Base-by-base conservation (phyloP, 2,113 vertebrate species). In the Marmota monax region DNA sequence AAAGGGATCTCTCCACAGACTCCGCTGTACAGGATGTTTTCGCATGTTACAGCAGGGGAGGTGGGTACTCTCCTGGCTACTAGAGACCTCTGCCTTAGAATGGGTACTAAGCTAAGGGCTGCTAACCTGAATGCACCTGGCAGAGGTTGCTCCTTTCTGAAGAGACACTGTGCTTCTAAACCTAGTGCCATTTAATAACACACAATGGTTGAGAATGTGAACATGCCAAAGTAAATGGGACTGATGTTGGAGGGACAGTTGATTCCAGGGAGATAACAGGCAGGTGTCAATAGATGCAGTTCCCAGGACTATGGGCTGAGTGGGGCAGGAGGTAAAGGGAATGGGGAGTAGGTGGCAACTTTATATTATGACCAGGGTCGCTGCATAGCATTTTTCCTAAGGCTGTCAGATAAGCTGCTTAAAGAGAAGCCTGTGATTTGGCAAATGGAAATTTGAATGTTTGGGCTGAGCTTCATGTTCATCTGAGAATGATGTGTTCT, bases 151-250 rank as follows among this genome's bases (percentile, higher is more conserved):
- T 80, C 37, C 29, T 56, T 69, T 23, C 37, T 53, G 27, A 39
- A 63, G 3, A 16, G 53, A 2, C 6, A 7, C n/a, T 18, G 20
- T 29, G n/a, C 20, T n/a, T 34, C 90, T 83, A 20, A 42, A 34
- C 3, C 14, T 6, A 8, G 14, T 1, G 25, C 37, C 17, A 22
- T 9, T 2, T 4, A 34, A 25, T 17, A 5, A 63, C 20, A 37
- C 2, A 13, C 23, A 32, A 37, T 17, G 17, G 51, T 12, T 42
- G 29, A 27, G 17, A n/a, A 25, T 2, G 18, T 72, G 39, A 32
- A 32, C 25, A 17, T 4, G 22, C 27, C 20, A 4, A 17, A 58
- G 18, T 63, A 17, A 8, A 14, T 0, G 67, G n/a, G 53, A 72
- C 76, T 45, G 20, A 45, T 2, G 25, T 2, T 42, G 37, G 82